Evolutionary conservation across 2,888 invertebrate species (phyloP).

Genomic region (Hanleya hanleyi): DNA sequence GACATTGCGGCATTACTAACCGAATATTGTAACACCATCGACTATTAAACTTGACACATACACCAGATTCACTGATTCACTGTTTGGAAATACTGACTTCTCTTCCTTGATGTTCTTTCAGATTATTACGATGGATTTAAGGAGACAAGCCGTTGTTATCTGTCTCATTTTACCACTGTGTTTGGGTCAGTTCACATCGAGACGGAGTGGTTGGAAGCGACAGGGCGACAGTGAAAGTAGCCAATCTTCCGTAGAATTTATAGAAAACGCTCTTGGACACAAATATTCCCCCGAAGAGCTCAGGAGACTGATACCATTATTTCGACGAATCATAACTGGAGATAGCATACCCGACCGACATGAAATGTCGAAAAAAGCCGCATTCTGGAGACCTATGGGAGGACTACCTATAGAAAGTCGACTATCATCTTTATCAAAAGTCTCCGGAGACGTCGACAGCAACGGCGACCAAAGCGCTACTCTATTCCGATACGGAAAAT

Average conservation of each 20-base stretch:
- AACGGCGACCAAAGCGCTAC: neutral
- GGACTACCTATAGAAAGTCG: neutral
- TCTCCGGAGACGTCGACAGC: neutral
- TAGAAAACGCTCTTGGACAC: conserved; percentile 3
- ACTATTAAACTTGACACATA: too few relatives aligned
- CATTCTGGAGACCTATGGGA: conserved; percentile 1
- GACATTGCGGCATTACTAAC: too few relatives aligned
- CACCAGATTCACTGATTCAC: too few relatives aligned
- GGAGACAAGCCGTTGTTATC: neutral
- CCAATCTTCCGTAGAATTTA: neutral
- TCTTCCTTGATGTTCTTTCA: too few relatives aligned
- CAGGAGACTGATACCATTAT: neutral
- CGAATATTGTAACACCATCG: too few relatives aligned
- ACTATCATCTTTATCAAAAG: neutral
- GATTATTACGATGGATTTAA: neutral
- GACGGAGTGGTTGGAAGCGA: neutral
- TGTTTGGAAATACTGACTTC: too few relatives aligned
- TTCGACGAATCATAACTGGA: neutral
- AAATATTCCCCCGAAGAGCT: neutral
- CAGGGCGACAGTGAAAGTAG: neutral
- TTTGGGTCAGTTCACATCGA: neutral
- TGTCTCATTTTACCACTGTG: conserved; percentile 1
- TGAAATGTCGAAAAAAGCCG: neutral
- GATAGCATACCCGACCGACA: neutral
- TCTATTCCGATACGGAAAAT: neutral